Percentiles rank a stretch among this genome's conserved stretches.
phyloP scores from a whole-genome alignment of 2,888 invertebrate genomes.

The Salticus scenicus region DNA sequence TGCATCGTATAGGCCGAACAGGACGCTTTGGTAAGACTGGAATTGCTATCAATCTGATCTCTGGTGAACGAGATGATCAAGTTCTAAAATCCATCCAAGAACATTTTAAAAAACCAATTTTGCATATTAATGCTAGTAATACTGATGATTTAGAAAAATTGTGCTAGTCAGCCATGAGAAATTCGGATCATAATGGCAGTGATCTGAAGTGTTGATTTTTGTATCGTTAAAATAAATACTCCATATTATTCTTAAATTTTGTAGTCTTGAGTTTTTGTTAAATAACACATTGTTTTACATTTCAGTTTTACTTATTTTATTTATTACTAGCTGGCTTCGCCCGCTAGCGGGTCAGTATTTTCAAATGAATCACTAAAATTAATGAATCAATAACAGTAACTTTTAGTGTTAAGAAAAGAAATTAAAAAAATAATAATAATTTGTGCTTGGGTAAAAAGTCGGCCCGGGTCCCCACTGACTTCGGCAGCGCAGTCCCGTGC shows the following conservation, averaged over 20 bases:
- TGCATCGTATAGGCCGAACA: conserved; percentile 97
- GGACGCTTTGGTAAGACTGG: conserved; percentile 98
- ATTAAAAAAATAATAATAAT: no score
- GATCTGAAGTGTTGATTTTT: neutral
- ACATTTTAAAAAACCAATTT: conserved; percentile 91
- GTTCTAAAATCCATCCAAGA: conserved; percentile 87
- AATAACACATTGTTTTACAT: neutral
- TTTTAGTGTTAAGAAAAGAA: no score
- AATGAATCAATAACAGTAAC: no score
- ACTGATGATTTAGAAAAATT: conserved; percentile 95
- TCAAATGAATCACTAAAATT: no score
- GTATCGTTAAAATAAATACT: neutral
- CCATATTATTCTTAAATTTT: neutral
- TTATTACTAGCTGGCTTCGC: no score
- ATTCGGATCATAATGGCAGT: no score
- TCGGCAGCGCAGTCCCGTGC: no score
- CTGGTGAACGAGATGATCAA: conserved; percentile 83
- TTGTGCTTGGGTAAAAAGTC: no score
- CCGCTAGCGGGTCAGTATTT: no score
- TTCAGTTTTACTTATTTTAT: neutral
- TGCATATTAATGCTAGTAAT: conserved; percentile 89
- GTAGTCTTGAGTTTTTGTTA: neutral
- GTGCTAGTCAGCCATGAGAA: conserved; percentile 41
- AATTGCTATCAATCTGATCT: conserved; percentile 95
- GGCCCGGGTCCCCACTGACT: no score